A percentile compares a stretch with the other conserved stretches of the same genome.
phyloP scores from a whole-genome alignment of 2,797 vertebrate species.

The Catostomus latipinnis region DNA sequence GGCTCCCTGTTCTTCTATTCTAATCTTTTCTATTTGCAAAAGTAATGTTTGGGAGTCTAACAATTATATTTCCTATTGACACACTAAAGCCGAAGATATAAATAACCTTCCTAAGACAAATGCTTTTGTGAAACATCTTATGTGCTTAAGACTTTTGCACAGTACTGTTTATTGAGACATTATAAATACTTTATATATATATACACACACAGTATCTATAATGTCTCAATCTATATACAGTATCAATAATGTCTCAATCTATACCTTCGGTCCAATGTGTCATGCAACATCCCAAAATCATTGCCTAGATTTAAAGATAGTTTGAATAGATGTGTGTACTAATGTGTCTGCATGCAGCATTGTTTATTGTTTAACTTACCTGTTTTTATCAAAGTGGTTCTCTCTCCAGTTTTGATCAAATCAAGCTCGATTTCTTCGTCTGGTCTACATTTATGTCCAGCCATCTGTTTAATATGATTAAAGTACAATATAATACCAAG shows the following conservation, averaged over 20 bases:
- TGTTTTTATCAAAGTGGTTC: slow-evolving; percentile 74
- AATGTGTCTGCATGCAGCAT: neutral
- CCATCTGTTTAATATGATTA: slow-evolving; percentile 67
- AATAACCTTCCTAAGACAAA: too few species aligned
- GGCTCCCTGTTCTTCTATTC: too few species aligned
- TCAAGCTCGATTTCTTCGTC: slow-evolving; percentile 78
- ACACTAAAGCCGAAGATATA: too few species aligned
- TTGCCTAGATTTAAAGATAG: neutral
- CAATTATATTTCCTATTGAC: too few species aligned
- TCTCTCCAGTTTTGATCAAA: slow-evolving; percentile 80
- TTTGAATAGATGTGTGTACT: neutral
- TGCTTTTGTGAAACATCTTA: too few species aligned
- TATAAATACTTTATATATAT: too few species aligned
- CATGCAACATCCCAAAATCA: slow-evolving; percentile 15
- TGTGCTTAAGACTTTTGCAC: too few species aligned
- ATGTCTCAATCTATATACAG: too few species aligned
- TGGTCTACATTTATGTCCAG: slow-evolving; percentile 75
- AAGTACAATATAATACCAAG: slow-evolving; percentile 11
- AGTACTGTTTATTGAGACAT: too few species aligned
- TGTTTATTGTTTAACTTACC: slow-evolving; percentile 65
- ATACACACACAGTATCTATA: too few species aligned
- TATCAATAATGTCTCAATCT: neutral
- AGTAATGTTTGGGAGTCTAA: too few species aligned
- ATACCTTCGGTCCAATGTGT: neutral
- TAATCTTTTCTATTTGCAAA: too few species aligned